Conservation (phyloP, 2,113 vertebrate genomes). For the Lota lota region DNA sequence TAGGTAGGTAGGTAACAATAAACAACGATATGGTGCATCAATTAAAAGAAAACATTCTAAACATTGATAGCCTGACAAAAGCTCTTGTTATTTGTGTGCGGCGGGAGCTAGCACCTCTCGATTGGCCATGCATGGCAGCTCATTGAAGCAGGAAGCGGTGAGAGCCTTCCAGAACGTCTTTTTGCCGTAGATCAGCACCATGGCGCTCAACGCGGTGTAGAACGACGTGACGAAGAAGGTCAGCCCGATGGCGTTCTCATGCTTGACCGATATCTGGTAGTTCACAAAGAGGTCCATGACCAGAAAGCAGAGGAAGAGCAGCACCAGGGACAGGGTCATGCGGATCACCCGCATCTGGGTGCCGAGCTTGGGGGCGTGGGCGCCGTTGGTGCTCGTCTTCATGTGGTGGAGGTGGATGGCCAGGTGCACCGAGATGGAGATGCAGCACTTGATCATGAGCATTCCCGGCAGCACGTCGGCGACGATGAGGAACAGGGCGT, state of each 20-base stretch:
- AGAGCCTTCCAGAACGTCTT: constrained; percentile 68
- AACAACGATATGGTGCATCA: too few relatives aligned
- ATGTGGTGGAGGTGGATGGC: constrained; percentile 68
- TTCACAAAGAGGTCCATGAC: constrained; percentile 63
- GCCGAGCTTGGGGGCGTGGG: constrained; percentile 66
- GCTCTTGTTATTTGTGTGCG: constrained; percentile 16
- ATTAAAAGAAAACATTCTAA: too few relatives aligned
- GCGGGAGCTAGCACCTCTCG: constrained; percentile 11
- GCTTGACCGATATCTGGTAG: constrained; percentile 46
- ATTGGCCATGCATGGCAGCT: constrained; percentile 55
- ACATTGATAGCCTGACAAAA: too few relatives aligned
- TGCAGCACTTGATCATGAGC: constrained; percentile 71
- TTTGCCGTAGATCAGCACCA: constrained; percentile 71
- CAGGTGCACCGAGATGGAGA: constrained; percentile 72
- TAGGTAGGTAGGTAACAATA: too few relatives aligned
- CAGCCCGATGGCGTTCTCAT: constrained; percentile 48
- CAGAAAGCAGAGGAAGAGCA: constrained; percentile 60
- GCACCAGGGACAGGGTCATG: constrained; percentile 65
- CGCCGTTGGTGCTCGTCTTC: constrained; percentile 68
- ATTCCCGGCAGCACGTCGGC: constrained; percentile 66
- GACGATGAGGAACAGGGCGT: constrained; percentile 53
- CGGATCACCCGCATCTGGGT: constrained; percentile 70
- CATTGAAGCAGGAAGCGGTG: constrained; percentile 48
- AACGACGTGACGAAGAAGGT: constrained; percentile 62
- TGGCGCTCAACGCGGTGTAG: constrained; percentile 53